A percentile compares a stretch with the other conserved stretches of the same genome.
These are phyloP conservation scores for Microchrysa polita DNA, from an alignment of 2,888 invertebrate species.

Conservation along the genomic window DNA sequence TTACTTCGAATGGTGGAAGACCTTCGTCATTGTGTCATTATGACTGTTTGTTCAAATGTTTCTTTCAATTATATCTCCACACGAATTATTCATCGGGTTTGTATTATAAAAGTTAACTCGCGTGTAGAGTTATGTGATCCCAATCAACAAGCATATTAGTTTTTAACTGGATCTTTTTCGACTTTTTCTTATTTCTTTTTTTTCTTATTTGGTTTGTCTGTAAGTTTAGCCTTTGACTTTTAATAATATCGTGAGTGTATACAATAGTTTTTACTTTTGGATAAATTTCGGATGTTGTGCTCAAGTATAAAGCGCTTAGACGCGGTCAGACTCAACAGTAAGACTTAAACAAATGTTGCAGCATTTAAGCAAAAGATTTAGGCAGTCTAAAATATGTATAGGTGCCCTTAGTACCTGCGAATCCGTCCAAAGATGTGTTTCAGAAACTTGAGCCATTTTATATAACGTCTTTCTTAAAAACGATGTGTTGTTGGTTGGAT, in stretches of 20 bases:
- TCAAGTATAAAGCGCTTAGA: too few species aligned
- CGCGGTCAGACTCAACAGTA: too few species aligned
- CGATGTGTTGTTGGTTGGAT: too few species aligned
- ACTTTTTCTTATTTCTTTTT: constrained; percentile 1
- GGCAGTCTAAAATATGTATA: too few species aligned
- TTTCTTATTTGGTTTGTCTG: neutral
- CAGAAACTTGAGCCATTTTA: too few species aligned
- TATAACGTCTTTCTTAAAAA: too few species aligned
- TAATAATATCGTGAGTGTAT: neutral
- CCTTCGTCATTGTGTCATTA: constrained; percentile 44
- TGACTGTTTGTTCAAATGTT: constrained; percentile 39
- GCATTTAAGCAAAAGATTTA: too few species aligned
- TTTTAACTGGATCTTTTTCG: constrained; percentile 23
- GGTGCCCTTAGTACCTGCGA: too few species aligned
- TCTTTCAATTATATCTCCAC: constrained; percentile 37
- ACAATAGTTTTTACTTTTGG: neutral
- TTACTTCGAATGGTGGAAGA: constrained; percentile 23
- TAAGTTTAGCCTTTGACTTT: neutral
- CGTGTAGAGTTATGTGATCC: constrained; percentile 24
- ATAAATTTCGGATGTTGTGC: neutral
- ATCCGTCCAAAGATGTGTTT: too few species aligned
- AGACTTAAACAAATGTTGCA: too few species aligned
- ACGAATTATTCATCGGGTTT: constrained; percentile 38
- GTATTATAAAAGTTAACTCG: neutral
- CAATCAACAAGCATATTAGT: constrained; percentile 38